A percentile compares a stretch with the other conserved stretches of the same genome.
These are phyloP conservation scores for Darwinula stevensoni DNA, from an alignment of 2,888 invertebrate genomes.

Conservation along the genomic window DNA sequence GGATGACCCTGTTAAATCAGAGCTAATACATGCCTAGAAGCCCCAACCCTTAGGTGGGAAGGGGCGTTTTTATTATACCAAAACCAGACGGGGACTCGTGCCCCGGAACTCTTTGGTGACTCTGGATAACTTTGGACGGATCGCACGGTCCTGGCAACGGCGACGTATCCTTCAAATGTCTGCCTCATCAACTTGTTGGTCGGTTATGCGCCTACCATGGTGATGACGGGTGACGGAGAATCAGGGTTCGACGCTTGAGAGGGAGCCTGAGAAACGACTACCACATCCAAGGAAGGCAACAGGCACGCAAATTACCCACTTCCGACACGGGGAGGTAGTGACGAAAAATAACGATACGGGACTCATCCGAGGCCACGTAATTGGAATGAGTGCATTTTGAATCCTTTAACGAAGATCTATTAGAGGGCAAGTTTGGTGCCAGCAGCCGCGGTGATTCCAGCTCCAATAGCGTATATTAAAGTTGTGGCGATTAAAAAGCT, in stretches of 20 bases:
- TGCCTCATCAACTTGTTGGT: constrained; percentile 19
- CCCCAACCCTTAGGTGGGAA: too few species aligned
- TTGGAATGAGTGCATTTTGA: constrained; percentile 26
- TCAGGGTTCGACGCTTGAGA: constrained; percentile 21
- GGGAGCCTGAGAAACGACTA: constrained; percentile 20
- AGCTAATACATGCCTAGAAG: not conserved
- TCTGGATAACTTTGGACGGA: constrained; percentile 5
- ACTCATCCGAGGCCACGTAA: constrained; percentile 25
- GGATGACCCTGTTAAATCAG: constrained; percentile 1
- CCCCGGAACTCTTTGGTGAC: not conserved
- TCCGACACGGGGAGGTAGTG: constrained; percentile 22
- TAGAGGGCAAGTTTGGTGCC: constrained; percentile 35
- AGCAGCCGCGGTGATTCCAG: constrained; percentile 41
- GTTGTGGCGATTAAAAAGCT: constrained; percentile 34
- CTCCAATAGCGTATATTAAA: constrained; percentile 35
- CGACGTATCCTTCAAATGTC: constrained; percentile 14
- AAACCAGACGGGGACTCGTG: not conserved
- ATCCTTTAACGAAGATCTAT: constrained; percentile 28
- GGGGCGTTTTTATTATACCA: not conserved
- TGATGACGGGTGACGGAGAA: constrained; percentile 19
- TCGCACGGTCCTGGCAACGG: constrained; percentile 11
- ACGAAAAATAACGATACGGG: constrained; percentile 32
- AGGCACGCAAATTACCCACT: constrained; percentile 20
- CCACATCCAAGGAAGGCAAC: constrained; percentile 21
- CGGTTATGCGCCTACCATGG: constrained; percentile 17